A percentile compares a stretch with the other conserved stretches of the same genome.
These are phyloP conservation scores for Leistus spinibarbis DNA, from an alignment of 2,888 invertebrate genomes.

Conservation along the genomic window DNA sequence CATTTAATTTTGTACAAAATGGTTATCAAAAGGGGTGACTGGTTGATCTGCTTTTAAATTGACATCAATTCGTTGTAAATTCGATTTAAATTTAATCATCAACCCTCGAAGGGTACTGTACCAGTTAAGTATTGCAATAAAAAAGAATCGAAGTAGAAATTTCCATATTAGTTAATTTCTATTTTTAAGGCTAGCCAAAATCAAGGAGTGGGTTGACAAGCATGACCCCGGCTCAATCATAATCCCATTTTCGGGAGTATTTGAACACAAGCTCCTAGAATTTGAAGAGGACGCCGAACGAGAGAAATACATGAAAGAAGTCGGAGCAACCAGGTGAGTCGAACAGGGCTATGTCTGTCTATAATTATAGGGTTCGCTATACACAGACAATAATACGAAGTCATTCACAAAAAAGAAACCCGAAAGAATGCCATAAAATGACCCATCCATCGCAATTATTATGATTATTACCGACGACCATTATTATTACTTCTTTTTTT, in stretches of 20 bases:
- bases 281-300: constrained; percentile 78
- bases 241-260: constrained; percentile 94
- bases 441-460: constrained; percentile 37
- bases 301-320: constrained; percentile 81
- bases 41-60: constrained; percentile 32
- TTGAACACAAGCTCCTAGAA: constrained; percentile 86
- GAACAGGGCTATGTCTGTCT: constrained; percentile 34
- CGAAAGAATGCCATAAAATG: constrained; percentile 41
- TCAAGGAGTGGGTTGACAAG: constrained; percentile 98
- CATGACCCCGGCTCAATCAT: constrained; percentile 92
- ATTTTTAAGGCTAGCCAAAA: constrained; percentile 80
- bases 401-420: constrained; percentile 47
- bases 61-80: constrained; percentile 30
- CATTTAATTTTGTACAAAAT: constrained; percentile 23
- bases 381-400: constrained; percentile 42
- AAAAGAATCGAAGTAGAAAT: too few species aligned
- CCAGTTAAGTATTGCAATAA: too few species aligned
- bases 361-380: constrained; percentile 34
- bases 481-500: constrained; percentile 29
- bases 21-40: constrained; percentile 18
- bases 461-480: constrained; percentile 34
- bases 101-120: constrained; percentile 9
- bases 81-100: constrained; percentile 36
- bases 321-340: constrained; percentile 76
- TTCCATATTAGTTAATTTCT: neutral